These are phyloP conservation scores for Sebastes aleutianus DNA, from an alignment of 2,797 vertebrate genomes.

Conservation along the genomic window DNA sequence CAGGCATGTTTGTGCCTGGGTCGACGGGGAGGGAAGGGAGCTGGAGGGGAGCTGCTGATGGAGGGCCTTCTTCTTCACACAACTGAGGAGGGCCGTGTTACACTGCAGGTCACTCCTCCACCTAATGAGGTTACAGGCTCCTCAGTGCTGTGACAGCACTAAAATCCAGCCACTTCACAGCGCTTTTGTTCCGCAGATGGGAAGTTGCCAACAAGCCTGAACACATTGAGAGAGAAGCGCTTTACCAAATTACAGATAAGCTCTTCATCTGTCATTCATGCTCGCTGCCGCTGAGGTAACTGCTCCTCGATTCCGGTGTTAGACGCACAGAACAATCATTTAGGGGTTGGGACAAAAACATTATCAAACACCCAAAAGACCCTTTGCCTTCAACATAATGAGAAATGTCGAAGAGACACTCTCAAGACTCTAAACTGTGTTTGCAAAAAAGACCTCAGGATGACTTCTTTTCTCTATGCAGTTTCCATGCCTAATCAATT, in stretches of 20 bases:
- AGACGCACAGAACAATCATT: slow-evolving; percentile 47
- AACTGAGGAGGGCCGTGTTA: slow-evolving; percentile 43
- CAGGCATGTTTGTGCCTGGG: slow-evolving; percentile 66
- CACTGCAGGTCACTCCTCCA: slow-evolving; percentile 57
- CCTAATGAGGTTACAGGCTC: slow-evolving; percentile 76
- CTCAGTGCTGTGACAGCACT: slow-evolving; percentile 68
- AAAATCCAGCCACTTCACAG: slow-evolving; percentile 79
- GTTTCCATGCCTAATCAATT: slow-evolving; percentile 68
- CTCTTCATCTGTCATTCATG: slow-evolving; percentile 81
- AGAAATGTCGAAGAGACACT: slow-evolving; percentile 44
- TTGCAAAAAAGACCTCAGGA: slow-evolving; percentile 27
- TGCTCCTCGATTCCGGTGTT: slow-evolving; percentile 67
- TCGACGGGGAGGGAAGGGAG: slow-evolving; percentile 40
- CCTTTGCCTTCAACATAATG: slow-evolving; percentile 44
- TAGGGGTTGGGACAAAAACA: slow-evolving; percentile 60
- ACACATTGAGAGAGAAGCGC: slow-evolving; percentile 78
- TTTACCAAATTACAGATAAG: slow-evolving; percentile 85
- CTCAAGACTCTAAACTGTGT: slow-evolving; percentile 22
- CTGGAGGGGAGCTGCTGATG: slow-evolving; percentile 59
- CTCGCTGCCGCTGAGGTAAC: slow-evolving; percentile 68
- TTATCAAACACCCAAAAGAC: slow-evolving; percentile 53
- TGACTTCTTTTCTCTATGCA: slow-evolving; percentile 27
- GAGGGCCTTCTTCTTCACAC: slow-evolving; percentile 56
- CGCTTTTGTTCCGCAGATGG: slow-evolving; percentile 77
- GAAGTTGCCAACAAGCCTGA: slow-evolving; percentile 81